A percentile compares a stretch with the other conserved stretches of the same genome.
Conservation (phyloP, 1,140 invertebrate species). For the Lasioglossum albipes region DNA sequence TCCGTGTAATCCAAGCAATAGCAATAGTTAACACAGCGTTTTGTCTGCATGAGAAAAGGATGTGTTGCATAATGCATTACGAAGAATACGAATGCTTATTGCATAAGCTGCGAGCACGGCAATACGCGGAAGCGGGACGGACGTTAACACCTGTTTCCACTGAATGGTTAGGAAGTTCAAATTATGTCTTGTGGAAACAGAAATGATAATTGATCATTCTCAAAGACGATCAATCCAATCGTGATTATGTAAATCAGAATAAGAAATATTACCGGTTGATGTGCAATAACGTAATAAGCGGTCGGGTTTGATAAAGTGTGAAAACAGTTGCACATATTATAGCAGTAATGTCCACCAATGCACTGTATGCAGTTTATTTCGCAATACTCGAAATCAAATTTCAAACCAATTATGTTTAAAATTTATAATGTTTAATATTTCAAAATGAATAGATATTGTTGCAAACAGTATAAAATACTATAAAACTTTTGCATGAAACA, state of each 20-base stretch:
- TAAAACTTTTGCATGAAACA: no score
- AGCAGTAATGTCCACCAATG: no score
- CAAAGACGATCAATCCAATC: not conserved
- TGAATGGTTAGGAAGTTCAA: not conserved
- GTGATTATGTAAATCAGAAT: not conserved
- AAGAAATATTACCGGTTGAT: not conserved
- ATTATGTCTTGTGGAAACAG: not conserved
- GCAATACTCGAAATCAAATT: no score
- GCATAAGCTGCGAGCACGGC: conserved; percentile 15
- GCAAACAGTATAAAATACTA: no score
- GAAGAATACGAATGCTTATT: conserved; percentile 28
- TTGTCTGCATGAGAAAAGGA: conserved; percentile 44
- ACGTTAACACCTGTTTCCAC: conserved; percentile 20
- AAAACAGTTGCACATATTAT: no score
- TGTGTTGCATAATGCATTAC: conserved; percentile 45
- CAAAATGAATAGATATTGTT: no score
- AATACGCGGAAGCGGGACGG: conserved; percentile 22
- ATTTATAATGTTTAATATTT: no score
- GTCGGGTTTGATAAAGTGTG: no score
- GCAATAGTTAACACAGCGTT: conserved; percentile 44
- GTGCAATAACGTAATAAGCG: no score
- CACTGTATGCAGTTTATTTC: no score
- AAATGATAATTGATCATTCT: not conserved
- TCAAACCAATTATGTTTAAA: no score
- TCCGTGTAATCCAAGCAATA: conserved; percentile 2